phyloP scores from a whole-genome alignment of 2,888 invertebrate genomes.

The Neelides folsomi region DNA sequence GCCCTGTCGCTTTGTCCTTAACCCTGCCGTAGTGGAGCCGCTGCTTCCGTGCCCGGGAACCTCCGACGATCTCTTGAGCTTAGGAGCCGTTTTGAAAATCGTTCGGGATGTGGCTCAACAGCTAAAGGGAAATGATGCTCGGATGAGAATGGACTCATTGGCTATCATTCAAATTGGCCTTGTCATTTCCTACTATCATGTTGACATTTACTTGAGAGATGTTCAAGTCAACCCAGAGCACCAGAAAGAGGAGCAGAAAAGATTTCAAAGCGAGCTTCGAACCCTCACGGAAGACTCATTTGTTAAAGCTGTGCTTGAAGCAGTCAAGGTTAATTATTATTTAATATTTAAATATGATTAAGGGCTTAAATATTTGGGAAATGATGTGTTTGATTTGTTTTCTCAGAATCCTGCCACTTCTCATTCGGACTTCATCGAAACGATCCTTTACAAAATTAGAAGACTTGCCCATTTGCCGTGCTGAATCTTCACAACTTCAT shows the following conservation, averaged over 20 bases:
- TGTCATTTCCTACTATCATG: constrained; percentile 19
- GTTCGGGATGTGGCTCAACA: constrained; percentile 14
- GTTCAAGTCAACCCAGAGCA: neutral
- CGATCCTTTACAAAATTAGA: too few relatives aligned
- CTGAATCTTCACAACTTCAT: too few relatives aligned
- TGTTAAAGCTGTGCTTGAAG: neutral
- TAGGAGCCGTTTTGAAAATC: constrained; percentile 26
- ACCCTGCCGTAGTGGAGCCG: neutral
- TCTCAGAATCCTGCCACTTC: too few relatives aligned
- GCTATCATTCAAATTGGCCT: constrained; percentile 26
- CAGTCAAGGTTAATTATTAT: too few relatives aligned
- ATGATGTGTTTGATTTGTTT: too few relatives aligned
- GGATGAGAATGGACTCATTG: constrained; percentile 7
- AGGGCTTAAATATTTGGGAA: too few relatives aligned
- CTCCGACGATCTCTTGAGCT: neutral
- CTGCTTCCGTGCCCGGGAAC: neutral
- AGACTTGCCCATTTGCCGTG: too few relatives aligned
- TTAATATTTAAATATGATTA: too few relatives aligned
- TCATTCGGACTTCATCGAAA: too few relatives aligned
- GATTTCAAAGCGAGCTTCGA: constrained; percentile 6
- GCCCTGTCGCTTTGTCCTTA: neutral
- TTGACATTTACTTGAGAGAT: constrained; percentile 15
- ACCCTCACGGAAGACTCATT: constrained; percentile 7
- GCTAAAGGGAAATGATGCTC: constrained; percentile 7
- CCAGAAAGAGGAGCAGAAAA: constrained; percentile 1